Base-by-base conservation (phyloP, 1,140 invertebrate genomes). In the Campoletis sonorensis region DNA sequence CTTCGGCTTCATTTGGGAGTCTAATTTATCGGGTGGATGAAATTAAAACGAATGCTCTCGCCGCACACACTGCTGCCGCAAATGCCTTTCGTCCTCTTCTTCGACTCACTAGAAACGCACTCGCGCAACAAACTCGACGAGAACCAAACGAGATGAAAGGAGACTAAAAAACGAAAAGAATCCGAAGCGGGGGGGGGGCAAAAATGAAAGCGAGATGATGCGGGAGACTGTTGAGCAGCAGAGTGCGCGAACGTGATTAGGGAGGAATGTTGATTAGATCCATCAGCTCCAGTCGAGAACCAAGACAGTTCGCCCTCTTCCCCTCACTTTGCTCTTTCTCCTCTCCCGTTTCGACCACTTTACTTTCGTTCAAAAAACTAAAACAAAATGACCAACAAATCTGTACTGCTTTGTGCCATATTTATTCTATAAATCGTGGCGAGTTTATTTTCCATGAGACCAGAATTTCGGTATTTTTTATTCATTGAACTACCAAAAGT, bases 201-300 rank as follows among this genome's bases (percentile, higher is more conserved):
- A 81, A 64, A 81, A 79, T 49, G 40, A 68, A 70, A 77, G 71
- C 18, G 80, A 80, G 79, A 77, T 76, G 75, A 67, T 71, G 84
- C 76, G 79, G 72, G 71, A 82, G 45, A 70, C 27, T 75, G 76
- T 37, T 64, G 49, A 54, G 81, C 76, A 37, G 83, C 79, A 73
- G 84, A 51, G 51, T 64, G 78, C 80, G 84, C 83, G 82, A 84
- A 86, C 82, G 86, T 86, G 88, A 89, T 90, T 89, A 90, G 89
- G 85, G 86, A 86, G 87, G 86, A 89, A 89, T 89, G 86, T 88
- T 89, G 88, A 91, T 92, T 91, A 92, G 91, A 91, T 91, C 88
- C 90, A 91, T 91, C 90, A 91, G 89, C 88, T 88, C 87, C 51
- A 64, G 27, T 58, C 51, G 54, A 64, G 87, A 45, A 45, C 84